phyloP scores from a whole-genome alignment of 2,888 invertebrate genomes.

The Hedychridium roseum region DNA sequence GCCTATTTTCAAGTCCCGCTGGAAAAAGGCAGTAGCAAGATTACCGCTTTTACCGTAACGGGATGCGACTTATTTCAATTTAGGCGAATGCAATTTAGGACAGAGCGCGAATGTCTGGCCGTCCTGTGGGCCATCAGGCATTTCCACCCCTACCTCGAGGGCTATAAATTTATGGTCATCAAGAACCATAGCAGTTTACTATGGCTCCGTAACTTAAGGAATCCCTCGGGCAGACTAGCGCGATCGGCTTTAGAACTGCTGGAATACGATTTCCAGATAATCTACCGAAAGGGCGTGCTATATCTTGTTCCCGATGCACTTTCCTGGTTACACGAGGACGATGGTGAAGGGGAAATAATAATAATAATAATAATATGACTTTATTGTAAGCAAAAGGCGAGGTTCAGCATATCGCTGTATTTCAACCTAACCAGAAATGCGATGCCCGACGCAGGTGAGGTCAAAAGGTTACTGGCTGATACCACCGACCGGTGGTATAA shows the following conservation, averaged over 20 bases:
- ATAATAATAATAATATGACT: no score
- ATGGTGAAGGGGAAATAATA: background rate
- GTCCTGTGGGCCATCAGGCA: constrained; percentile 23
- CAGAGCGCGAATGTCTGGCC: constrained; percentile 28
- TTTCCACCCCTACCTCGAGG: constrained; percentile 21
- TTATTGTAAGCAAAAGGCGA: no score
- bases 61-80: constrained; percentile 34
- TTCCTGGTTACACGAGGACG: background rate
- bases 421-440: no score
- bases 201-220: constrained; percentile 26
- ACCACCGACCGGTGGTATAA: constrained; percentile 4
- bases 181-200: constrained; percentile 28
- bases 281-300: no score
- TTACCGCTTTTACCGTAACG: constrained; percentile 35
- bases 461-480: constrained; percentile 1
- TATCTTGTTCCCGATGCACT: no score
- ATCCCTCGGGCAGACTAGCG: no score
- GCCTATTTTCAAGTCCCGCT: constrained; percentile 32
- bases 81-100: constrained; percentile 19
- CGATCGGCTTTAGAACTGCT: background rate
- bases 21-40: constrained; percentile 9
- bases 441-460: background rate
- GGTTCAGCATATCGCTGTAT: no score
- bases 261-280: background rate
- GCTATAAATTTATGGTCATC: constrained; percentile 26